Evolutionary conservation across 2,113 vertebrate genomes (phyloP).

Genomic region (Chloropsis hardwickii): DNA sequence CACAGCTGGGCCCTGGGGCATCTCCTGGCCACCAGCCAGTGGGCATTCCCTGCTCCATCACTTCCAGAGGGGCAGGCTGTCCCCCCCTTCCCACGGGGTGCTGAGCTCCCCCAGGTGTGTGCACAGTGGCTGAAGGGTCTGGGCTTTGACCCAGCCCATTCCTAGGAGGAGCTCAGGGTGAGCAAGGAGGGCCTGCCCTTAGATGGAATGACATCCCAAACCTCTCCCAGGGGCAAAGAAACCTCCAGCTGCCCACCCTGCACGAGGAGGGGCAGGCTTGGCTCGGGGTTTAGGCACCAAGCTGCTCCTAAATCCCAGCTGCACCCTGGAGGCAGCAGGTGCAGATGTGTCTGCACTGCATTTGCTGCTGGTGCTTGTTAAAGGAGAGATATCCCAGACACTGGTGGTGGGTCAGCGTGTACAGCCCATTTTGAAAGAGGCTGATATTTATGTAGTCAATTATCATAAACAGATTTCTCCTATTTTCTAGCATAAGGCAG

Average conservation of each 20-base stretch:
- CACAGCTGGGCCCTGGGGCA: background rate
- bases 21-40: accelerated
- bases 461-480: slow-evolving; percentile 25
- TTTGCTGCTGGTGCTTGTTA: background rate
- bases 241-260: background rate
- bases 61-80: background rate
- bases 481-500: slow-evolving; percentile 1
- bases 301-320: background rate
- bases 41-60: background rate
- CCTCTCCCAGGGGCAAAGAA: background rate
- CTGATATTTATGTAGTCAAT: slow-evolving; percentile 16
- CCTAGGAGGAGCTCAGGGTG: background rate
- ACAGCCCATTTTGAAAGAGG: background rate
- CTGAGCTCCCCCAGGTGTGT: background rate
- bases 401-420: background rate
- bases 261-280: accelerated
- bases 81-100: accelerated
- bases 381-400: background rate
- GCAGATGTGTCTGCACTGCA: background rate
- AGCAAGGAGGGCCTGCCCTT: background rate
- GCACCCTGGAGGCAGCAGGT: background rate
- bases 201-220: background rate
- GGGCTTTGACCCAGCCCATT: background rate
- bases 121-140: background rate
- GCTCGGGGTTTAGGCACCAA: background rate